Evolutionary conservation across 2,797 vertebrate species (phyloP), one percentile per base, ranked within the genome.

Genomic region (Psittacula echo): DNA sequence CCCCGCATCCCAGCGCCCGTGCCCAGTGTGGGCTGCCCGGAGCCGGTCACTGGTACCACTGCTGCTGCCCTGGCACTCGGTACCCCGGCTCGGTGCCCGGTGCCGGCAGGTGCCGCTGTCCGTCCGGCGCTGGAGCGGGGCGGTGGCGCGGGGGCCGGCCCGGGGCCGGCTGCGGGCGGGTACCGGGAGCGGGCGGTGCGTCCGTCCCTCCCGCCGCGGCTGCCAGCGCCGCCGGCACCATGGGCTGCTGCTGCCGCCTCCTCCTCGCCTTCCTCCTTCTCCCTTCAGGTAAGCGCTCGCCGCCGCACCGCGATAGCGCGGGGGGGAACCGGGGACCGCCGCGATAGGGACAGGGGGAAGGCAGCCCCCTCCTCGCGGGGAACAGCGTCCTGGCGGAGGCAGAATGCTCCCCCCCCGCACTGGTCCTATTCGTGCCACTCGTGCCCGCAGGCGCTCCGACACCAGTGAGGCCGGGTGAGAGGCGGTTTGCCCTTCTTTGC

Each of bases 21-120:
- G 53, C 53, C 5, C 53, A 9, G 53, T 21, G 30, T 13, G 53
- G 30, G 30, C 53, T 21, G 53, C 53, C 11, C 30, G 53, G 30
- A 32, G 53, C 30, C 53, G 11, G 30, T 54, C 19, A 4, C 30
- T 4, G 53, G 19, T 32, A 5, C 19, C 51, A 18, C 30, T 12
- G 51, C 29, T 32, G 51, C 53, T 54, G 19, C 30, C 30, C 30
- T 12, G 30, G 53, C 53, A 20, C 53, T 20, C 30, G 30, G 30
- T 54, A 2, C 19, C 53, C 53, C 32, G 32, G 34, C 45, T 24
- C 32, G n/a, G 53, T 21, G 13, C 44, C 80, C 82, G 68, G 77
- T 80, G 11, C 89, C 94, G 84, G 94, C 77, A 95, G 94, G 92
- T 90, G 92, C 92, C 94, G 86, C 90, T 93, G 91, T 90, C 54